These are phyloP conservation scores for Helicorthomorpha holstii DNA, from an alignment of 1,140 invertebrate genomes.

Conservation along the genomic window DNA sequence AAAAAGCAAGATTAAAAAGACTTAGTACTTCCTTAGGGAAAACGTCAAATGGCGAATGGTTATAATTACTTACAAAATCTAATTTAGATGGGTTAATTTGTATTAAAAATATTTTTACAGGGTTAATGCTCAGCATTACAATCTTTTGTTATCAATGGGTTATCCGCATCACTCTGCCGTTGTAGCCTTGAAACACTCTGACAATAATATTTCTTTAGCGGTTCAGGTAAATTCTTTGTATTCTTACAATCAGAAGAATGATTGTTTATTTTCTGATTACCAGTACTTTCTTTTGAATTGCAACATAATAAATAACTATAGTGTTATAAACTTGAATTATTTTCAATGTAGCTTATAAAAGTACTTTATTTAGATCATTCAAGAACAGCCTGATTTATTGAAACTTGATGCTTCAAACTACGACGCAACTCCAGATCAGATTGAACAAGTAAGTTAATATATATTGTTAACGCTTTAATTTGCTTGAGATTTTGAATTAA, in stretches of 20 bases:
- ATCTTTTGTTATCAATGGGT: constrained; percentile 45
- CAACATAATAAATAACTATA: not conserved
- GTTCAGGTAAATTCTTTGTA: constrained; percentile 32
- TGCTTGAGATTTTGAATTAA: constrained; percentile 8
- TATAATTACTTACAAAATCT: constrained; percentile 7
- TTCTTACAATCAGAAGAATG: constrained; percentile 12
- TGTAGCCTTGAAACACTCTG: constrained; percentile 38
- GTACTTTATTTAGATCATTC: not conserved
- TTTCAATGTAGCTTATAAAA: not conserved
- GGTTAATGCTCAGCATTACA: constrained; percentile 33
- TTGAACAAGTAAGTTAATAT: not conserved
- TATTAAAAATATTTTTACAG: constrained; percentile 19
- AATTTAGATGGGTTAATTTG: constrained; percentile 1
- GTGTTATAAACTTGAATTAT: not conserved
- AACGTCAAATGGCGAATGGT: constrained; percentile 32
- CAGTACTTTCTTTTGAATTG: too few species aligned
- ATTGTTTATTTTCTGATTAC: not conserved
- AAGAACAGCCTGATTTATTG: not conserved
- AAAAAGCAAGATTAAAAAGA: constrained; percentile 21
- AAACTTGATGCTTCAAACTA: not conserved
- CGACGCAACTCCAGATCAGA: too few species aligned
- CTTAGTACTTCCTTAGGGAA: constrained; percentile 20
- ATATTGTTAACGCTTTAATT: constrained; percentile 1
- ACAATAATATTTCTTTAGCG: constrained; percentile 46
- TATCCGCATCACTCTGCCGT: constrained; percentile 35